Evolutionary conservation across 2,113 vertebrate species (phyloP).

Genomic region (Ranitomeya imitator): DNA sequence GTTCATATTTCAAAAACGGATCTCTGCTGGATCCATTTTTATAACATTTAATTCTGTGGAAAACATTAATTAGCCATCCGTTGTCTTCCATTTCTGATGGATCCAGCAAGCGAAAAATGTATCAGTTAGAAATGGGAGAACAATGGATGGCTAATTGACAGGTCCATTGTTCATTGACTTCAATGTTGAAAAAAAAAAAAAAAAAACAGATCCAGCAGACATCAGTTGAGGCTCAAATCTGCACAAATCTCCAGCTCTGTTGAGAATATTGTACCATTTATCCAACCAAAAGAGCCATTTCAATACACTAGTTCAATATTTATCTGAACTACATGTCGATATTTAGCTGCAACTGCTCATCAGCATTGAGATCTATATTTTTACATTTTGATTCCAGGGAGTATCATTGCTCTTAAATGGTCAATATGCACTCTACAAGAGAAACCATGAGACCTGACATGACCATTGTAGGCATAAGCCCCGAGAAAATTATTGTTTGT

Average conservation of each 20-base stretch:
- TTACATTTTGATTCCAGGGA: not conserved
- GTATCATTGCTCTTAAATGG: slow-evolving; percentile 2
- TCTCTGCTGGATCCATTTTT: too few species aligned
- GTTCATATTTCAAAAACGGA: too few species aligned
- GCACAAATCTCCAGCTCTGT: not conserved
- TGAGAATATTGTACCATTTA: too few species aligned
- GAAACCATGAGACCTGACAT: not conserved
- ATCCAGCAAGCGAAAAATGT: too few species aligned
- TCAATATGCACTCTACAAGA: not conserved
- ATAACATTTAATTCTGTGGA: too few species aligned
- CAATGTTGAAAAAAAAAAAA: too few species aligned
- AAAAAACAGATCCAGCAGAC: too few species aligned
- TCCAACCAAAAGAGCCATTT: not conserved
- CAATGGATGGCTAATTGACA: too few species aligned
- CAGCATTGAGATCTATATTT: slow-evolving; percentile 1
- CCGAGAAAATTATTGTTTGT: not conserved
- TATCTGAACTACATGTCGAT: not conserved
- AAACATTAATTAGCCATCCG: too few species aligned
- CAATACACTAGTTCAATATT: not conserved
- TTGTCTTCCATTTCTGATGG: too few species aligned
- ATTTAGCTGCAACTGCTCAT: slow-evolving; percentile 8
- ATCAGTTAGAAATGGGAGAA: too few species aligned
- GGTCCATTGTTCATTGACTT: too few species aligned
- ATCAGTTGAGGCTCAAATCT: not conserved
- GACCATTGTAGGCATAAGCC: not conserved